Base-by-base conservation (phyloP, 2,888 invertebrate genomes). In the Drosophila acutilabella region DNA sequence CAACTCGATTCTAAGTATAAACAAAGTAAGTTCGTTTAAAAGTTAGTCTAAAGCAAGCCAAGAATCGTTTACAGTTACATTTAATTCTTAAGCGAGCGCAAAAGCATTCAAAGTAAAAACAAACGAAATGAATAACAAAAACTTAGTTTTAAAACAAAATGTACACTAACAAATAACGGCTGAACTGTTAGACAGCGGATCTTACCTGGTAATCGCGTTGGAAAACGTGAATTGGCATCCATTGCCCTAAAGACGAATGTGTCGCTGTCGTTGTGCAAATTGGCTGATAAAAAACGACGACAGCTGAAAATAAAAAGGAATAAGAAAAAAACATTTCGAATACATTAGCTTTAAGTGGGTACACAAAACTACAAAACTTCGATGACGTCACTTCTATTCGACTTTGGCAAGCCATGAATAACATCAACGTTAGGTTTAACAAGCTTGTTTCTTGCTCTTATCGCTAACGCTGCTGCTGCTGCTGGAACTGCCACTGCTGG, bases 171-270 rank as follows among this genome's bases (percentile, higher is more conserved):
- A 60, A 20, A 59, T 59, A 60, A 52, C 66, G 52, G 48, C 33
- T 50, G 50, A 47, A 23, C 45, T 44, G 38, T 30, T 38, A 53
- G 58, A 61, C 51, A 45, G 51, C 33, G 58, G 54, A 51, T 75
- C 81, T 87, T 78, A 85, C 85, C 85, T 83, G 85, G 85, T 50
- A 85, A 72, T 78, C 85, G 81, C 59, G 78, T 30, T 71, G 83
- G 65, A 65, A 85, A 85, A 69, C 74, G 86, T 71, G 81, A 81
- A 82, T 88, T 83, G 71, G 59, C 61, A 71, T 84, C 83, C 83
- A 84, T 84, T 64, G 83, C 79, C 81, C 71, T 68, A 64, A 50
- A 47, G 64, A 65, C 33, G 64, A 52, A 26, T 54, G 45, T 30
- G 67, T 64, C 59, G 69, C 48, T 30, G 30, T 30, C 30, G 36